Conservation (phyloP, 2,888 invertebrate genomes). For the Drosophila kambysellisi region DNA sequence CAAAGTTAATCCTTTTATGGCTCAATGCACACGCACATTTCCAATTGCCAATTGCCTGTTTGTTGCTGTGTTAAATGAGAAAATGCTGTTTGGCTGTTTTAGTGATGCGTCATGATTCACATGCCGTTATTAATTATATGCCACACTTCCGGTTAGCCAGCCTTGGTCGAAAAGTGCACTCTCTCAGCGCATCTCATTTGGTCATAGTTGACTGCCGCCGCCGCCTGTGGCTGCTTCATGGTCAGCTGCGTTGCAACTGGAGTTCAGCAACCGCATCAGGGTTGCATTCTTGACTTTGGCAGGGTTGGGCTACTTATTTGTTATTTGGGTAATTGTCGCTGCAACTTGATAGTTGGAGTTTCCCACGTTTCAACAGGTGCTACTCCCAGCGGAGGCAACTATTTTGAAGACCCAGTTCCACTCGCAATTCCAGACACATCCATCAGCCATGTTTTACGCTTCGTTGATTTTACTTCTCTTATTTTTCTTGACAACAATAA, state of each 20-base stretch:
- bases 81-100: conserved; percentile 34
- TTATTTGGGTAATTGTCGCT: conserved; percentile 44
- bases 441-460: conserved; percentile 55
- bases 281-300: conserved; percentile 17
- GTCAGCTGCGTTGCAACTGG: conserved; percentile 48
- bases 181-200: conserved; percentile 38
- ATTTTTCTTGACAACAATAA: conserved; percentile 52
- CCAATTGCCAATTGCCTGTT: conserved; percentile 29
- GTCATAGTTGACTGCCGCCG: conserved; percentile 48
- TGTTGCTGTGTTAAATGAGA: conserved; percentile 37
- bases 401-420: conserved; percentile 7
- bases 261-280: conserved; percentile 47
- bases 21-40: conserved; percentile 39
- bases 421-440: conserved; percentile 44
- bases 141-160: conserved; percentile 50
- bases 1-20: conserved; percentile 56
- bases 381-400: conserved; percentile 21
- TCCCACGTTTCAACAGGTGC: conserved; percentile 61
- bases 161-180: conserved; percentile 31
- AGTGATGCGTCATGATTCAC: conserved; percentile 40
- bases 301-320: conserved; percentile 22
- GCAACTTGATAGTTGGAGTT: conserved; percentile 22
- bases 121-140: conserved; percentile 65
- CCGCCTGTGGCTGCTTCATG: conserved; percentile 45
- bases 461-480: conserved; percentile 51